These are phyloP conservation scores for Anastatus disparis DNA, from an alignment of 1,140 invertebrate species.

Conservation along the genomic window DNA sequence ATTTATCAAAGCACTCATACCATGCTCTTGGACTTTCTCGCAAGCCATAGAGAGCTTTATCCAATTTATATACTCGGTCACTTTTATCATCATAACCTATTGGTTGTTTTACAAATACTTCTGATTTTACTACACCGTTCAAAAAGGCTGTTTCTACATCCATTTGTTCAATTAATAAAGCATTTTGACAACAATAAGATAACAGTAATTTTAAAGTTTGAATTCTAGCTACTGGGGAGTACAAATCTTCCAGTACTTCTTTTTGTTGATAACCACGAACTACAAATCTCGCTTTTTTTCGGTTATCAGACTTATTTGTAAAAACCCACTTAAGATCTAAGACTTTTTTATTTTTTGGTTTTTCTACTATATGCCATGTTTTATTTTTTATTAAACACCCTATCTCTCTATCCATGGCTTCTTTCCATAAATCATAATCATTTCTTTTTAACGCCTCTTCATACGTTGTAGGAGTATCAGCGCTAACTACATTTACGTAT, in stretches of 20 bases:
- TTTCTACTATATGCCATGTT: conserved; percentile 24
- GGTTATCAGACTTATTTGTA: conserved; percentile 23
- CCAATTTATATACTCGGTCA: conserved; percentile 20
- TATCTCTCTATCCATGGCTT: conserved; percentile 16
- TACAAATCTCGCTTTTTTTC: conserved; percentile 26
- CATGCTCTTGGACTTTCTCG: conserved; percentile 17
- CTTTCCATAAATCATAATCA: conserved; percentile 9
- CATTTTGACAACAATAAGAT: conserved; percentile 50
- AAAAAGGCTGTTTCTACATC: conserved; percentile 58
- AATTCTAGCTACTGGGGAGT: conserved; percentile 48
- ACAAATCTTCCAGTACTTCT: conserved; percentile 48
- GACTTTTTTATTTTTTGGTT: conserved; percentile 21
- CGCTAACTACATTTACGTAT: background rate
- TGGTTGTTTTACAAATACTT: conserved; percentile 42
- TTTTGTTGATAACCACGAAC: conserved; percentile 40
- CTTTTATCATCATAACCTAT: background rate
- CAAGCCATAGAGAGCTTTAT: background rate
- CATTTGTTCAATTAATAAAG: conserved; percentile 53
- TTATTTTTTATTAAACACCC: conserved; percentile 28
- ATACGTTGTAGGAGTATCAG: background rate
- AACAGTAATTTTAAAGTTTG: conserved; percentile 47
- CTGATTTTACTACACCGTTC: conserved; percentile 57
- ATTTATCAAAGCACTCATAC: conserved; percentile 9
- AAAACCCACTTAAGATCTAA: conserved; percentile 31
- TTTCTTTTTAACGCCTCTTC: conserved; percentile 7